A percentile compares a stretch with the other conserved stretches of the same genome.
phyloP scores from a whole-genome alignment of 2,113 vertebrate genomes.

The Piaya cayana region DNA sequence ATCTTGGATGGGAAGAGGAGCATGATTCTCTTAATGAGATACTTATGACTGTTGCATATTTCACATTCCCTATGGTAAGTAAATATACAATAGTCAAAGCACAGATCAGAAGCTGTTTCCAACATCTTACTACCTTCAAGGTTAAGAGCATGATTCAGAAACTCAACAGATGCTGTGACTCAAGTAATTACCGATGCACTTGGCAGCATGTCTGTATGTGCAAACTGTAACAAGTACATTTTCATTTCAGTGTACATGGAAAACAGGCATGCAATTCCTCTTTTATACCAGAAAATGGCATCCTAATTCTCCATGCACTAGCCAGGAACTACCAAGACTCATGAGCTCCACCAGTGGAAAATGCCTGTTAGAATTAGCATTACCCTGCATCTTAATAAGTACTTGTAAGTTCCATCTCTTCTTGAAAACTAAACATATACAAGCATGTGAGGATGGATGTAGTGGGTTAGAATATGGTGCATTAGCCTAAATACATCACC shows the following conservation, averaged over 20 bases:
- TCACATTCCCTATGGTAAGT: neutral
- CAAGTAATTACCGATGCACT: conserved; percentile 57
- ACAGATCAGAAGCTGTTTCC: neutral
- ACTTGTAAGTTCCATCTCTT: neutral
- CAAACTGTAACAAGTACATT: conserved; percentile 50
- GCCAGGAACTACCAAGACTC: neutral
- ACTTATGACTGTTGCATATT: neutral
- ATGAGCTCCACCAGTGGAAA: neutral
- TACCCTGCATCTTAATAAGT: neutral
- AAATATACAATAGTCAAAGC: neutral
- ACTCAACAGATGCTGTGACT: conserved; percentile 64
- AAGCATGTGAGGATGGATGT: neutral
- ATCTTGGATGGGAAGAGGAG: neutral
- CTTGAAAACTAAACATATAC: neutral
- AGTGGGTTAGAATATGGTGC: neutral
- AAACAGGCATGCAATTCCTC: neutral
- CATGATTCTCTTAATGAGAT: neutral
- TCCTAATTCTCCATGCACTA: neutral
- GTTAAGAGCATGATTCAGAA: conserved; percentile 60
- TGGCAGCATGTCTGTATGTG: conserved; percentile 55
- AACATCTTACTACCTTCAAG: conserved; percentile 24
- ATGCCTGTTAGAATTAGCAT: neutral
- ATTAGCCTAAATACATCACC: neutral
- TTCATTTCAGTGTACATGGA: conserved; percentile 16
- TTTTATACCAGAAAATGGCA: neutral